Base-by-base conservation (phyloP, 2,888 invertebrate species). In the Nyleta sp. region DNA sequence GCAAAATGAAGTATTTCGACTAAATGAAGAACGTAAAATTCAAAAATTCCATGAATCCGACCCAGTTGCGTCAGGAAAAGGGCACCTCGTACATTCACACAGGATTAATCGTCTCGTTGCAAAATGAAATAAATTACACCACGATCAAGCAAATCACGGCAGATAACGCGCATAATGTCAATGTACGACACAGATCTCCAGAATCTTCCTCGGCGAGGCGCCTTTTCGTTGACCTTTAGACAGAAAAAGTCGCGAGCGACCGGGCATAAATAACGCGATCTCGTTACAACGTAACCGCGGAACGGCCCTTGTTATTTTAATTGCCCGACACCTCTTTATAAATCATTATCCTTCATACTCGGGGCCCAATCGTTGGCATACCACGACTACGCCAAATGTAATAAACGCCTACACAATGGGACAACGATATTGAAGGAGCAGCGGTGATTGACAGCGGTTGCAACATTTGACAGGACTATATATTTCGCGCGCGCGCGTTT, bases 281-380 rank as follows among this genome's bases (percentile, higher is more conserved):
- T 57, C 53, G 46, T 80, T 83, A 42, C 53, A 38, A 28, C 42
- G 33, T 40, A 55, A 46, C 64, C 38, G 42, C 55, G 57, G 24
- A 67, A 62, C 73, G 59, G 59, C 48, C 62, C 81, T 77, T 60
- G 68, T 75, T 78, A 72, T 75, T 81, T 83, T 82, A 85, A 85
- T 84, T 84, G 80, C 67, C 35, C 22, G 70, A 78, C 75, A 75
- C 68, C 68, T 46, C 74, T 20, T 67, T 80, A 77, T 84, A 84
- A 84, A 84, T 84, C 82, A 82, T 77, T 73, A 55, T 33, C 28
- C 11, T 38, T 72, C 79, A 67, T 59, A 74, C 46, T 20, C 52
- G 53, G 40, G 50, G 18, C 44, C 65, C 68, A 80, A 70, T 75
- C 70, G 40, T 67, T 24, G 53, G 42, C 65, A 74, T 78, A 71